A percentile compares a stretch with the other conserved stretches of the same genome.
These are phyloP conservation scores for Trichomycterus rosablanca DNA, from an alignment of 2,113 vertebrate genomes.

Conservation along the genomic window DNA sequence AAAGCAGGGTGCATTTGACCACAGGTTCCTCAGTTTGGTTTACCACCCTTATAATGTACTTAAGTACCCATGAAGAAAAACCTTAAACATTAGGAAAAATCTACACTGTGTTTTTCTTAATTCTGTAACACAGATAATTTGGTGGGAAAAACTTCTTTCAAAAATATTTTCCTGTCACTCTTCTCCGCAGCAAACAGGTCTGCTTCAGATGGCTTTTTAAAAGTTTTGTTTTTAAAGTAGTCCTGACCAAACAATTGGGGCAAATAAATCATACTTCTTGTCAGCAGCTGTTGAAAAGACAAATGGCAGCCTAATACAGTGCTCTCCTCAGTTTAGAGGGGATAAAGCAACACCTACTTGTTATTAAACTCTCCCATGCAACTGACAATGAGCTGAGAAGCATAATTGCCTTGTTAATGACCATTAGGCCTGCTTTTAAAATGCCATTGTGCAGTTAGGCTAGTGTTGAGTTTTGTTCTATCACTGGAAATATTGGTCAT, in stretches of 20 bases:
- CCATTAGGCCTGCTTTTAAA: slow-evolving; percentile 45
- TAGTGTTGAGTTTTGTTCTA: neutral
- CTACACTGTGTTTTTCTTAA: too few relatives aligned
- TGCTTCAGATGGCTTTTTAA: too few relatives aligned
- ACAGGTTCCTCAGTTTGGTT: slow-evolving; percentile 27
- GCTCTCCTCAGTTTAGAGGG: slow-evolving; percentile 15
- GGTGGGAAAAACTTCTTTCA: too few relatives aligned
- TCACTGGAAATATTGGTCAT: neutral
- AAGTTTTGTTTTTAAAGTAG: slow-evolving; percentile 17
- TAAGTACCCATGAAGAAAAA: too few relatives aligned
- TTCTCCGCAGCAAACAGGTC: too few relatives aligned
- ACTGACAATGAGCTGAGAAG: too few relatives aligned
- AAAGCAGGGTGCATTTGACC: neutral
- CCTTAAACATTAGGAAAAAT: neutral
- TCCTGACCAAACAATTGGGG: slow-evolving; percentile 32
- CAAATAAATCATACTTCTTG: slow-evolving; percentile 32
- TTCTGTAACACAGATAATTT: too few relatives aligned
- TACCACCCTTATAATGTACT: too few relatives aligned
- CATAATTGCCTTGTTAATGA: neutral
- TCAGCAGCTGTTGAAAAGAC: slow-evolving; percentile 13
- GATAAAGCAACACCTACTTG: slow-evolving; percentile 42
- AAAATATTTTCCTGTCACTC: too few relatives aligned
- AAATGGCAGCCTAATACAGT: slow-evolving; percentile 24
- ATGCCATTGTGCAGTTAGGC: slow-evolving; percentile 1
- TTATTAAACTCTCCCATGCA: too few relatives aligned